Conservation (phyloP, 2,797 vertebrate species). For the Sebastes matsubarae region DNA sequence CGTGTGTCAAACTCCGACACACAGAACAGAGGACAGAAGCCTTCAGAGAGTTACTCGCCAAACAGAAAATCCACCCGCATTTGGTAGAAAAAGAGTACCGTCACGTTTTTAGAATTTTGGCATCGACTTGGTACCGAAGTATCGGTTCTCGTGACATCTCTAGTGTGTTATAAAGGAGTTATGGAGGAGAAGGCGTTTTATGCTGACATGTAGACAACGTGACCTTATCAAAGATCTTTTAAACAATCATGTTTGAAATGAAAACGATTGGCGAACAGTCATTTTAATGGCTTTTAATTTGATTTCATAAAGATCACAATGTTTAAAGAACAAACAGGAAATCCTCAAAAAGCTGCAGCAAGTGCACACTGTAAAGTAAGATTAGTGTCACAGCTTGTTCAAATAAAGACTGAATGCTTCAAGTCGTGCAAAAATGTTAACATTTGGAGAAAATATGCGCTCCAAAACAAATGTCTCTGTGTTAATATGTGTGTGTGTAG, state of each 20-base stretch:
- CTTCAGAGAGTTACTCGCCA: too few species aligned
- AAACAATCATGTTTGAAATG: not conserved
- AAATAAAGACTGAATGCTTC: not conserved
- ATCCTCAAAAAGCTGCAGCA: not conserved
- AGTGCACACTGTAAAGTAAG: not conserved
- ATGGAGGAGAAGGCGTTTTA: not conserved
- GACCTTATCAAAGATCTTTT: not conserved
- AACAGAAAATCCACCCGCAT: too few species aligned
- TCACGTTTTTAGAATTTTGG: too few species aligned
- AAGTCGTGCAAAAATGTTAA: not conserved
- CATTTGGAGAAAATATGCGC: not conserved
- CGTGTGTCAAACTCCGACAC: too few species aligned
- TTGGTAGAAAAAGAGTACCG: too few species aligned
- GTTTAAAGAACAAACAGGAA: not conserved
- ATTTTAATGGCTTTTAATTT: not conserved
- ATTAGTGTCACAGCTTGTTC: not conserved
- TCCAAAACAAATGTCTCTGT: not conserved
- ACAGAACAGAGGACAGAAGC: too few species aligned
- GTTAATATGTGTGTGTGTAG: conserved; percentile 26
- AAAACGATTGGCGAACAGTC: not conserved
- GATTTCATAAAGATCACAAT: not conserved
- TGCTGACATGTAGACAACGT: not conserved
- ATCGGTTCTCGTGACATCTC: too few species aligned
- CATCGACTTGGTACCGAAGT: too few species aligned
- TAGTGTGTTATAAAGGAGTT: not conserved